Base-by-base conservation (phyloP, 1,140 invertebrate genomes). In the Phthorimaea operculella region DNA sequence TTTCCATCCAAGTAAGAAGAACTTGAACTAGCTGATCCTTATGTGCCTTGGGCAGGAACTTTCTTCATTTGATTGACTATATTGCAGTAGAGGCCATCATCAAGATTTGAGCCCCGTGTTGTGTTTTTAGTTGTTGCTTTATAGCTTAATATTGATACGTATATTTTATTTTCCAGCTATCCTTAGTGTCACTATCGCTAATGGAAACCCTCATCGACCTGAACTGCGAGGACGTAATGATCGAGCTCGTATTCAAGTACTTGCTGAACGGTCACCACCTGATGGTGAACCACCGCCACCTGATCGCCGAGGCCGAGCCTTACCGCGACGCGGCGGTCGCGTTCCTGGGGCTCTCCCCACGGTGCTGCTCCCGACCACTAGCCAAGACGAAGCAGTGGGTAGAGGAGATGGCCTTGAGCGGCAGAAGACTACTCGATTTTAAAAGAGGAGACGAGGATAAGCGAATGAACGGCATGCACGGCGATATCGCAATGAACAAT, bases 141-240 rank as follows among this genome's bases (percentile, higher is more conserved):
- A n/a, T n/a, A n/a, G n/a, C n/a, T n/a, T n/a, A n/a, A n/a, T n/a
- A n/a, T n/a, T n/a, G n/a, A n/a, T n/a, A n/a, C n/a, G n/a, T 28
- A 28, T 28, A 28, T 28, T 52, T 18, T 17, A 18, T 51, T 12
- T 68, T 87, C 55, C 87, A 97, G 92, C 85, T 99, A 8, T 95
- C 94, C 63, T 88, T 98, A 59, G 95, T 98, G 1, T 96, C 96
- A 0, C 79, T 99, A 61, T 92, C 94, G 0, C 74, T 99, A 8
- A 95, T 99, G 76, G 92, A 96, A 79, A 97, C 96, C 0, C 83
- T 99, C 52, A 87, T 99, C 18, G 92, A 96, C 68, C 85, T 99
- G 44, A 96, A 98, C 76, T 98, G 96, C 83, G 98, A 99, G 86
- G 98, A 99, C 80, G 90, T 98, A n/a, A 96, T 98, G 93, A 87